Conservation (phyloP, 2,888 invertebrate species). For the Megamerina dolium region DNA sequence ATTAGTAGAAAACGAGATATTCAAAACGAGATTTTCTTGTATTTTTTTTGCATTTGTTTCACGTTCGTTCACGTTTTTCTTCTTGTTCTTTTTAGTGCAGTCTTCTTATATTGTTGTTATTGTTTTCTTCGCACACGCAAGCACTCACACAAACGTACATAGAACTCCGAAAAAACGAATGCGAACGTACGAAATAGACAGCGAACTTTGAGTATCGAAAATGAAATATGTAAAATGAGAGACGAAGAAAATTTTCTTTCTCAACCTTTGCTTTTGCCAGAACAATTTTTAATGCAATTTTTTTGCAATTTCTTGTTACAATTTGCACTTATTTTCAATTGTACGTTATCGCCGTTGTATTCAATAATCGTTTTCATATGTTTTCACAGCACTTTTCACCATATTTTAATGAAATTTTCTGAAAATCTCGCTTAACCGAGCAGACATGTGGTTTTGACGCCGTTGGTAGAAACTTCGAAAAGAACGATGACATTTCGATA, state of each 20-base stretch:
- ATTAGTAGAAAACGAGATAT: too few relatives aligned
- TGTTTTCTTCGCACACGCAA: neutral
- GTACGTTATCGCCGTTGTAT: conserved; percentile 26
- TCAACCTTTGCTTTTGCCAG: conserved; percentile 18
- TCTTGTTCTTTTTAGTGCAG: too few relatives aligned
- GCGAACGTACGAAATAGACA: conserved; percentile 22
- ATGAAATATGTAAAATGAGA: conserved; percentile 17
- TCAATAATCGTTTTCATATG: conserved; percentile 33
- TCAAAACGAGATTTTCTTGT: too few relatives aligned
- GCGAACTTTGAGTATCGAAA: conserved; percentile 22
- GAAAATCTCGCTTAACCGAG: conserved; percentile 40
- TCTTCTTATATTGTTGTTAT: too few relatives aligned
- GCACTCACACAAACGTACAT: conserved; percentile 18
- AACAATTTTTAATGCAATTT: conserved; percentile 23
- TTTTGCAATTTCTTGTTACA: conserved; percentile 22
- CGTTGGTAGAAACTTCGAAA: conserved; percentile 61
- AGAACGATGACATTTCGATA: conserved; percentile 33
- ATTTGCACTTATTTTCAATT: conserved; percentile 33
- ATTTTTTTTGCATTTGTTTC: too few relatives aligned
- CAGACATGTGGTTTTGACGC: conserved; percentile 63
- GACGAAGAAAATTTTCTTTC: conserved; percentile 14
- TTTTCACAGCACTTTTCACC: conserved; percentile 40
- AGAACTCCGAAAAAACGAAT: conserved; percentile 11
- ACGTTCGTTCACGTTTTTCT: too few relatives aligned
- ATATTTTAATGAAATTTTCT: conserved; percentile 36